Conservation (phyloP, 1,140 invertebrate genomes). For the Bombus fervidus region DNA sequence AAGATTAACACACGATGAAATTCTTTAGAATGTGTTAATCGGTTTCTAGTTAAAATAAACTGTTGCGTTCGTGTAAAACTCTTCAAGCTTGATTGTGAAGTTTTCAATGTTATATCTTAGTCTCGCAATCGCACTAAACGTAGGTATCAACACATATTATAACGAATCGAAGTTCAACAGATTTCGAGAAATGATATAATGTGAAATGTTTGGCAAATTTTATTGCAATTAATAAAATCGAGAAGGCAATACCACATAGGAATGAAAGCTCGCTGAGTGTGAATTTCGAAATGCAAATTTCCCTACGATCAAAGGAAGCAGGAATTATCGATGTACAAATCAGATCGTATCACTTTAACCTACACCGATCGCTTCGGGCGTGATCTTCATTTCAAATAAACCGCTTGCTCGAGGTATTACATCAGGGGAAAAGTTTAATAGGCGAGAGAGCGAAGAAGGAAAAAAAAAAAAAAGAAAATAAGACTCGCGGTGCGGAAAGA, state of each 20-base stretch:
- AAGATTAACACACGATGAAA: no score
- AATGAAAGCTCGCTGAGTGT: background rate
- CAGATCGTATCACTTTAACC: background rate
- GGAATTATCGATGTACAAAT: background rate
- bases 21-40: no score
- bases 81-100: no score
- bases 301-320: background rate
- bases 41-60: no score
- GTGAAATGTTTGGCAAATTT: background rate
- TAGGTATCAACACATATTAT: no score
- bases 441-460: background rate
- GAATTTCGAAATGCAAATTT: background rate
- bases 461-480: conserved; percentile 8
- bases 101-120: no score
- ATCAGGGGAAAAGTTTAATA: conserved; percentile 28
- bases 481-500: conserved; percentile 12
- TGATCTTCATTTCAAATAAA: conserved; percentile 12
- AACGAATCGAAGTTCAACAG: no score
- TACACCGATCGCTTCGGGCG: no score
- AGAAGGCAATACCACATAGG: background rate
- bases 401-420: background rate
- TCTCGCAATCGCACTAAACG: no score
- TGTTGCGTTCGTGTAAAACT: no score
- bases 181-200: no score
- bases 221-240: background rate